These are phyloP conservation scores for Melanotaenia nigrans DNA, from an alignment of 2,797 vertebrate genomes.

Conservation along the genomic window DNA sequence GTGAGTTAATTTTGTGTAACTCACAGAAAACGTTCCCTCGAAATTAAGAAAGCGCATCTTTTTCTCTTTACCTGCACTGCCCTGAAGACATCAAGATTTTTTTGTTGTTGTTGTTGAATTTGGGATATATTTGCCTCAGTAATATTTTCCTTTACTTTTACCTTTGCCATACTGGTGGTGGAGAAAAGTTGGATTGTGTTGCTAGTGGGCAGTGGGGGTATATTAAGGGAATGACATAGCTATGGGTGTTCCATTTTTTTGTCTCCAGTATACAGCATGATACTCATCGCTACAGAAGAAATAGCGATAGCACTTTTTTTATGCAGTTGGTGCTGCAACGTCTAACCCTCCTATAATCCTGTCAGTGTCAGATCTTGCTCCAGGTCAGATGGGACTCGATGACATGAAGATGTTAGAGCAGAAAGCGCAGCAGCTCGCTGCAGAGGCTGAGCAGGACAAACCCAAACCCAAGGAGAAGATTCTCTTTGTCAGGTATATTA, in stretches of 20 bases:
- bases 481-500: conserved; percentile 90
- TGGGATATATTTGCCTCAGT: not conserved
- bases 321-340: not conserved
- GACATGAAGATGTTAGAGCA: conserved; percentile 95
- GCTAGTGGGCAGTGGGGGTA: not conserved
- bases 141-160: not conserved
- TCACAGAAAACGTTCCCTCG: not conserved
- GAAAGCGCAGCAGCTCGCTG: conserved; percentile 90
- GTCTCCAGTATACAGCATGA: not conserved
- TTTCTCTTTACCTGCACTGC: not conserved
- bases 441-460: conserved; percentile 89
- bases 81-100: not conserved
- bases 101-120: not conserved
- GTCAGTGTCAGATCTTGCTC: conserved; percentile 90
- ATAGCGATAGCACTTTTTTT: not conserved
- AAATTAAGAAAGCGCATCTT: not conserved
- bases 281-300: not conserved
- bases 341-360: conserved; percentile 4
- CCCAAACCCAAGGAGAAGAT: conserved; percentile 91
- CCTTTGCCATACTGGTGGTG: not conserved
- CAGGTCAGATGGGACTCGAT: conserved; percentile 89
- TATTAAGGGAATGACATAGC: not conserved
- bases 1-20: conserved; percentile 59
- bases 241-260: not conserved
- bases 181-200: not conserved